Base-by-base conservation (phyloP, 2,113 vertebrate species). In the Scopus umbretta region DNA sequence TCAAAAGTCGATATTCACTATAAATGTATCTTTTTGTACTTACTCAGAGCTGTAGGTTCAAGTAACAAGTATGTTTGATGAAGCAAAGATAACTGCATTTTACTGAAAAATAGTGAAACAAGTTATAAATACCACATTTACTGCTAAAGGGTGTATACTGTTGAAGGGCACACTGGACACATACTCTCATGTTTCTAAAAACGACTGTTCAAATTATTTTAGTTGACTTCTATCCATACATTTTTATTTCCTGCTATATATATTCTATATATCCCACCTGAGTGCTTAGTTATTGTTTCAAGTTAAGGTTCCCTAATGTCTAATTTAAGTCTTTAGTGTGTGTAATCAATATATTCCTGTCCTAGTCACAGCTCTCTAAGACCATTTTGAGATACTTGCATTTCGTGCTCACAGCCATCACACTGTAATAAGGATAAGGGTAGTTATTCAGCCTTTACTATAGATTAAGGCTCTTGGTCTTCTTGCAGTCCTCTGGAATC, bases 101-200 rank as follows among this genome's bases (percentile, higher is more conserved):
- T 76, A 58, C 25, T 85, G 22, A 70, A 79, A 72, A 74, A 34
- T 8, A 38, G 14, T 38, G 55, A 73, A 91, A 86, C 12, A 58
- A 68, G 4, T 75, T 73, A 21, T n/a, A 58, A 66, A n/a, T 79
- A 23, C 7, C 14, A 13, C 7, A 2, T 62, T 49, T 58, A 49
- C 40, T 80, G 53, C 45, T 84, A 26, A 65, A 71, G 55, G n/a
- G 13, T 0, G 0, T 32, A 20, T 38, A 11, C 16, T 67, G 2
- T 58, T 65, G 23, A 36, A 86, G 36, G 58, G 29, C n/a, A 15
- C 21, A 30, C 45, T 16, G 29, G 22, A 8, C 17, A 7, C 5
- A 4, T 45, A 12, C 9, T 67, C 10, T 49, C 8, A 32, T 7
- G n/a, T 34, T 81, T 15, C 50, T 74, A 30, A 59, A 84, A 86